Conservation (phyloP, 2,888 invertebrate species). For the Leucophora obtusa region DNA sequence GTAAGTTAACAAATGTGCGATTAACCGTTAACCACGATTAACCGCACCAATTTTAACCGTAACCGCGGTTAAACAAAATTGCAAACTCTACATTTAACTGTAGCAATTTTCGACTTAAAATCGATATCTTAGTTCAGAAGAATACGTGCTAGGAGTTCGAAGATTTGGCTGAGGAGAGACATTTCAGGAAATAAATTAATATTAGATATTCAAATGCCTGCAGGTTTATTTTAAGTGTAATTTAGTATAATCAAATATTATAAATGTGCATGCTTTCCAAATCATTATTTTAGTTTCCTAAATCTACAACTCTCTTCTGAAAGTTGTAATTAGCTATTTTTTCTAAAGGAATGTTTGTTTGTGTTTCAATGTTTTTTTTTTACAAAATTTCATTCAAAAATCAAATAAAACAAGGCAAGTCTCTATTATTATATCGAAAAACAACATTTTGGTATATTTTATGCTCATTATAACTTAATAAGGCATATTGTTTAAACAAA, state of each 20-base stretch:
- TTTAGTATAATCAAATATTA: conserved; percentile 31
- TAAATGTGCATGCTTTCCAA: neutral
- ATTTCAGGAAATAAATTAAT: no score
- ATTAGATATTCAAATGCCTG: no score
- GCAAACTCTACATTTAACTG: no score
- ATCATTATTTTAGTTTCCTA: neutral
- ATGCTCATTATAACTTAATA: conserved; percentile 61
- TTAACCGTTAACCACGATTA: no score
- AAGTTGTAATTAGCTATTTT: conserved; percentile 17
- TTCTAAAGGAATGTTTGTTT: conserved; percentile 15
- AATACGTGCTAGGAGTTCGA: no score
- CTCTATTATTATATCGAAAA: conserved; percentile 11
- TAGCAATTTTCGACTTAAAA: no score
- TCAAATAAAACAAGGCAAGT: conserved; percentile 7
- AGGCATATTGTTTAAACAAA: conserved; percentile 30
- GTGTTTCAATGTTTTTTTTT: conserved; percentile 20
- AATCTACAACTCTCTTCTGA: conserved; percentile 26
- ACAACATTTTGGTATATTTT: conserved; percentile 48
- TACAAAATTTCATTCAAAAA: conserved; percentile 19
- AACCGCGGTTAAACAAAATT: no score
- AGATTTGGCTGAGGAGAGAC: no score
- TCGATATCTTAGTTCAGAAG: no score
- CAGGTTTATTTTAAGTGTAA: conserved; percentile 5
- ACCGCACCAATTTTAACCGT: no score
- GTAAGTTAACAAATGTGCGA: no score